phyloP scores from a whole-genome alignment of 2,797 vertebrate genomes.

The Myiothlypis coronata region DNA sequence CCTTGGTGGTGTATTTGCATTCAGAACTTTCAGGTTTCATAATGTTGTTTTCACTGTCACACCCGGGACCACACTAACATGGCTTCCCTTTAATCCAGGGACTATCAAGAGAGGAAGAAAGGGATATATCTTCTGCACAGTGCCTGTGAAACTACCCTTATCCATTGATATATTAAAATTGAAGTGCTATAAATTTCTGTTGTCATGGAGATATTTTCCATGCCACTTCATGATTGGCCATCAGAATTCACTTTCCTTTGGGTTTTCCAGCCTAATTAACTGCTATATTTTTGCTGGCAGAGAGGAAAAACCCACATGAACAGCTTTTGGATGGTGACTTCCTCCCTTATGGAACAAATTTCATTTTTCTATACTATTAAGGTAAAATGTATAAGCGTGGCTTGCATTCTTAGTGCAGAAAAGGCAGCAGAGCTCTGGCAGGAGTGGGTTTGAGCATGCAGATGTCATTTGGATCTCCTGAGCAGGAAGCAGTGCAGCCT shows the following conservation, averaged over 20 bases:
- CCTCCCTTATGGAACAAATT: conserved; percentile 37
- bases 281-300: conserved; percentile 67
- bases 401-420: neutral
- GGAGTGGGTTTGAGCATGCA: neutral
- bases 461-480: neutral
- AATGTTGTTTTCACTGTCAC: neutral
- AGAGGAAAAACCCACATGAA: conserved; percentile 56
- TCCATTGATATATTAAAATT: conserved; percentile 71
- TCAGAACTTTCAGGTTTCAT: neutral
- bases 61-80: neutral
- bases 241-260: conserved; percentile 70
- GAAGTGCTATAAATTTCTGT: conserved; percentile 71
- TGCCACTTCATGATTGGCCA: conserved; percentile 44
- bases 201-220: conserved; percentile 70
- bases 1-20: neutral
- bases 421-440: conserved; percentile 14
- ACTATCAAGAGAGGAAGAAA: neutral
- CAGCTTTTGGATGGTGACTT: neutral
- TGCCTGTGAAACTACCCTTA: conserved; percentile 64
- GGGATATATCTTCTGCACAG: neutral
- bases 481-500: neutral
- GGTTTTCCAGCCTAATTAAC: conserved; percentile 75
- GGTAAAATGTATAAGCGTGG: neutral
- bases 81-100: conserved; percentile 9
- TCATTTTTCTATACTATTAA: conserved; percentile 55